A percentile compares a stretch with the other conserved stretches of the same genome.
These are phyloP conservation scores for Protophormia terraenovae DNA, from an alignment of 2,888 invertebrate species.

Conservation along the genomic window DNA sequence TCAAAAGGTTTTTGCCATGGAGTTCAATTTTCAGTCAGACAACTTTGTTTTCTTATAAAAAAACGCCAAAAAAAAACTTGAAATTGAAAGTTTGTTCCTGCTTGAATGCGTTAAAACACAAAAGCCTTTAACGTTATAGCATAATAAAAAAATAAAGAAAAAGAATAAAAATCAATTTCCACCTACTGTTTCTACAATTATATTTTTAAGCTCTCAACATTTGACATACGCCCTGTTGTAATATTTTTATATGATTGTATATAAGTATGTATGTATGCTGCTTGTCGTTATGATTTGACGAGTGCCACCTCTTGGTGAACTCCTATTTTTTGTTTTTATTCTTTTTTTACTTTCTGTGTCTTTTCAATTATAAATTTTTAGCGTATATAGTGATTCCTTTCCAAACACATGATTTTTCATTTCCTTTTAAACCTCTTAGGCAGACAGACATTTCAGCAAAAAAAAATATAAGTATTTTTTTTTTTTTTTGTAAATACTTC, in stretches of 20 bases:
- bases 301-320: conserved; percentile 49
- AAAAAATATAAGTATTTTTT: neutral
- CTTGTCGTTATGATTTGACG: conserved; percentile 45
- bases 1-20: conserved; percentile 55
- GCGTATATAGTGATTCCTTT: conserved; percentile 9
- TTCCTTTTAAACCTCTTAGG: conserved; percentile 39
- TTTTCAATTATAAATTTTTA: conserved; percentile 49
- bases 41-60: conserved; percentile 40
- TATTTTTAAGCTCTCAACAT: neutral
- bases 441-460: neutral
- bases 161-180: conserved; percentile 8
- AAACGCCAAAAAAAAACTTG: conserved; percentile 1
- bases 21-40: conserved; percentile 36
- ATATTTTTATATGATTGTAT: too few species aligned
- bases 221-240: conserved; percentile 27
- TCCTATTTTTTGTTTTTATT: conserved; percentile 43
- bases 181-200: conserved; percentile 1
- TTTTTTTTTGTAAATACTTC: neutral
- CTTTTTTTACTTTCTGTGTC: neutral
- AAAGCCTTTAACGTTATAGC: conserved; percentile 4
- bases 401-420: conserved; percentile 22
- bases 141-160: neutral
- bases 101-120: conserved; percentile 48
- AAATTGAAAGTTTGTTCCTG: conserved; percentile 55
- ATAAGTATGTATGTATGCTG: neutral